phyloP scores from a whole-genome alignment of 1,140 invertebrate species.

The Drosophila ananassae region DNA sequence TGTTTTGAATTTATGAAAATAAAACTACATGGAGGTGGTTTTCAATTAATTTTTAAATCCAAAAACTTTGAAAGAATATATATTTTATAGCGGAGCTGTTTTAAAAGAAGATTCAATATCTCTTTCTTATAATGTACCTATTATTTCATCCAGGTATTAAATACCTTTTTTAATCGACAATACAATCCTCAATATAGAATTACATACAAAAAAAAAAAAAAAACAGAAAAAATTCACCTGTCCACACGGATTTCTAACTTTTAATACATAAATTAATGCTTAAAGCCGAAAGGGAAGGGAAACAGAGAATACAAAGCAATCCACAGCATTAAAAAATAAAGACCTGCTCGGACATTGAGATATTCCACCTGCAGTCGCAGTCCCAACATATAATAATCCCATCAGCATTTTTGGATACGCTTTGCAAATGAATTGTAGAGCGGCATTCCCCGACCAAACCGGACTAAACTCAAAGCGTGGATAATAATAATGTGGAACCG shows the following conservation, averaged over 20 bases:
- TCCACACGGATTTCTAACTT: constrained; percentile 82
- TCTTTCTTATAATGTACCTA: neutral
- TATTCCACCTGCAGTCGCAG: constrained; percentile 75
- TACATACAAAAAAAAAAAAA: constrained; percentile 42
- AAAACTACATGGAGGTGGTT: neutral
- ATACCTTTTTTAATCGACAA: neutral
- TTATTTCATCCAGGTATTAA: too few relatives aligned
- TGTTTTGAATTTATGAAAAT: neutral
- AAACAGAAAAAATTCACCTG: constrained; percentile 64
- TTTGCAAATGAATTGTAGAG: constrained; percentile 80
- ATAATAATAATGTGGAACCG: constrained; percentile 82
- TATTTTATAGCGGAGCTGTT: too few relatives aligned
- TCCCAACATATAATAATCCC: constrained; percentile 79
- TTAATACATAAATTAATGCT: constrained; percentile 79
- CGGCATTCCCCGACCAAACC: constrained; percentile 43
- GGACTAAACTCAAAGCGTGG: constrained; percentile 57
- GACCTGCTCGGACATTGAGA: constrained; percentile 52
- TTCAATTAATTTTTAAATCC: neutral
- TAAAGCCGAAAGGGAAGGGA: constrained; percentile 44
- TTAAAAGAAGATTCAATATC: neutral
- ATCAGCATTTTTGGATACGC: constrained; percentile 83
- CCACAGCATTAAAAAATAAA: constrained; percentile 74
- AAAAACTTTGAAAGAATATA: too few relatives aligned
- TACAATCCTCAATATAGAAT: constrained; percentile 38
- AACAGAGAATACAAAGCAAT: constrained; percentile 60